Conservation (phyloP, 2,797 vertebrate species). For the Stomatorhinus walkeri region DNA sequence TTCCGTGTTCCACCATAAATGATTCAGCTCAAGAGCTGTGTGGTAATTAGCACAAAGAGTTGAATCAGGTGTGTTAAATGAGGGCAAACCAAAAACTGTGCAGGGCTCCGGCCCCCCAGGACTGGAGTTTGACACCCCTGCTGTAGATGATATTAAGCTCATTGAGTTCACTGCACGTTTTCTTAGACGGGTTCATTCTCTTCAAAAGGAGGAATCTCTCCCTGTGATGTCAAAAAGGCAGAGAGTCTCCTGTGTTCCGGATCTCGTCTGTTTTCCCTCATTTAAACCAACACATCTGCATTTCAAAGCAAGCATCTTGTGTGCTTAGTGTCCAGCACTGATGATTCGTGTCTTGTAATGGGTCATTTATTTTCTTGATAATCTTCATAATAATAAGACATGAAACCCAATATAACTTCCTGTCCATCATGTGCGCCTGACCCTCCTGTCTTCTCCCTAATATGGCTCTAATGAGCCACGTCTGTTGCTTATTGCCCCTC, state of each 20-base stretch:
- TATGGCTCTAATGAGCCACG: too few relatives aligned
- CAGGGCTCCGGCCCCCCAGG: neutral
- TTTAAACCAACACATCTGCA: neutral
- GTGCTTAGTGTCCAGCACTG: neutral
- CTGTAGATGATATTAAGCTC: neutral
- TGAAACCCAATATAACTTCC: too few relatives aligned
- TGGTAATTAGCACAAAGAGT: neutral
- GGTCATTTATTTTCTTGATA: too few relatives aligned
- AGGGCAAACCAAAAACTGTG: neutral
- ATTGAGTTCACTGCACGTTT: neutral
- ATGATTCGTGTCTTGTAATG: neutral
- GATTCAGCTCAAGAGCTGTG: neutral
- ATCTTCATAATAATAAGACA: too few relatives aligned
- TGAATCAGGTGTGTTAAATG: neutral
- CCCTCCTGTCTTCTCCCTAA: too few relatives aligned
- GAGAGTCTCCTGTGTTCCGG: neutral
- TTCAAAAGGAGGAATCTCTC: neutral
- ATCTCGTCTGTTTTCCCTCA: neutral
- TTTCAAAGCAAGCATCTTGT: conserved; percentile 39
- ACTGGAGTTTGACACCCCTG: neutral
- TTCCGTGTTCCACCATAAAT: too few relatives aligned
- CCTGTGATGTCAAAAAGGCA: neutral
- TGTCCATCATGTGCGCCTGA: too few relatives aligned
- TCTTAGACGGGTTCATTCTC: neutral
- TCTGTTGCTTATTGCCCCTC: neutral